Conservation (phyloP, 2,888 invertebrate species). For the Ryuthela nishihirai region DNA sequence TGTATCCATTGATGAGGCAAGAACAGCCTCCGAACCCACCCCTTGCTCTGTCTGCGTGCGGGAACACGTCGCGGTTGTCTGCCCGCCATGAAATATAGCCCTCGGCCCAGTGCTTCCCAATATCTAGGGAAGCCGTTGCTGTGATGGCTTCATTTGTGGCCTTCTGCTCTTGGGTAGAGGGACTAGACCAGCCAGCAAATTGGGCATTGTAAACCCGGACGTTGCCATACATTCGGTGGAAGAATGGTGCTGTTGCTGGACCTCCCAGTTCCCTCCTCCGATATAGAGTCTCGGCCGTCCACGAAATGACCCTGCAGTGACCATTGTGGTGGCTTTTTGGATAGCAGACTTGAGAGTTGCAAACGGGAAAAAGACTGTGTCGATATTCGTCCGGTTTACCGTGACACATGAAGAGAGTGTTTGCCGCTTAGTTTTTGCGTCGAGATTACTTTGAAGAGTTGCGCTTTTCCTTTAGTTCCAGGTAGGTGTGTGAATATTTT, state of each 20-base stretch:
- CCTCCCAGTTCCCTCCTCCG: not conserved
- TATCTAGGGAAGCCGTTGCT: not conserved
- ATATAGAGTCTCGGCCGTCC: not conserved
- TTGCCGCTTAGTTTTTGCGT: no score
- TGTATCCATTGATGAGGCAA: conserved; percentile 35
- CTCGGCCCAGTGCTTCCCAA: conserved; percentile 30
- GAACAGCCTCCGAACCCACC: conserved; percentile 14
- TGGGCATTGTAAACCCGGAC: conserved; percentile 17
- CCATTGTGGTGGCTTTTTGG: not conserved
- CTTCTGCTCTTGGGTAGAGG: conserved; percentile 2
- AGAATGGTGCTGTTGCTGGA: no score
- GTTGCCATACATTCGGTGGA: not conserved
- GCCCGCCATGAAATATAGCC: conserved; percentile 29
- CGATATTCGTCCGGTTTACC: no score
- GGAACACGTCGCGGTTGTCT: conserved; percentile 12
- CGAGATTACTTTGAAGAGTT: no score
- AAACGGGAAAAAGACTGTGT: no score
- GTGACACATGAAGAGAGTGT: no score
- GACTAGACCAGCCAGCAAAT: conserved; percentile 31
- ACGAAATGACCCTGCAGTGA: not conserved
- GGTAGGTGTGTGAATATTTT: no score
- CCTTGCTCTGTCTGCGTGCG: not conserved
- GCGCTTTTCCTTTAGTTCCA: no score
- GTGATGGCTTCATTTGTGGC: conserved; percentile 31
- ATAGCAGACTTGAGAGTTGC: no score